Base-by-base conservation (phyloP, 2,797 vertebrate species). In the Cyclopterus lumpus region DNA sequence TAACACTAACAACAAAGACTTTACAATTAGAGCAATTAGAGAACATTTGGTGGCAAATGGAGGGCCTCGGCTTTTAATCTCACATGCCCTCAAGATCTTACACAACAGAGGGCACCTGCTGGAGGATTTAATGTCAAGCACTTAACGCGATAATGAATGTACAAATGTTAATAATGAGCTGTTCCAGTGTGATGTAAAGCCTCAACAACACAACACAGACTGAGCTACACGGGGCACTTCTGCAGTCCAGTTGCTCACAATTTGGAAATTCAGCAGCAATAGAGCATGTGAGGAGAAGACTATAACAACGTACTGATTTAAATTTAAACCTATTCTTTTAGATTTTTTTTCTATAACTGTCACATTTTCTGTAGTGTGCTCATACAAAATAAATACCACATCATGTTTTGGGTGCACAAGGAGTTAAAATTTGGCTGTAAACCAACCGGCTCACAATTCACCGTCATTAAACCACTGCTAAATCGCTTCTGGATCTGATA, bases 1-100 rank as follows among this genome's bases (percentile, higher is more conserved):
- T 77, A 82, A 78, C 44, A 90, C 76, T 62, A 79, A n/a, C 85
- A 83, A 81, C 24, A 36, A 55, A 74, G 78, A 81, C 12, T 46
- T 40, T 71, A 75, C 59, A 82, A 84, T n/a, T n/a, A n/a, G n/a
- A 88, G 79, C 67, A 71, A 68, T 34, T 66, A 26, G 48, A 61
- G 58, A 71, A 64, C 11, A 34, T 59, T 79, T 79, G 20, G 53
- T 66, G 66, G 83, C 42, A 60, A 78, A 70, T 67, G 42, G n/a
- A 57, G 44, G 55, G 32, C 8, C 24, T 36, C 22, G 4, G 46
- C 49, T 49, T 85, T 80, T 80, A 73, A 82, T 79, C 69, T 71
- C 42, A 42, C 24, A 28, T 79, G 32, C 64, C 69, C 62, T 76
- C 44, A 28, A 54, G 66, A 66, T 79, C 53, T 75, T 64, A 74